These are phyloP conservation scores for Drosophila infuscata DNA, from an alignment of 2,888 invertebrate genomes.

Conservation along the genomic window DNA sequence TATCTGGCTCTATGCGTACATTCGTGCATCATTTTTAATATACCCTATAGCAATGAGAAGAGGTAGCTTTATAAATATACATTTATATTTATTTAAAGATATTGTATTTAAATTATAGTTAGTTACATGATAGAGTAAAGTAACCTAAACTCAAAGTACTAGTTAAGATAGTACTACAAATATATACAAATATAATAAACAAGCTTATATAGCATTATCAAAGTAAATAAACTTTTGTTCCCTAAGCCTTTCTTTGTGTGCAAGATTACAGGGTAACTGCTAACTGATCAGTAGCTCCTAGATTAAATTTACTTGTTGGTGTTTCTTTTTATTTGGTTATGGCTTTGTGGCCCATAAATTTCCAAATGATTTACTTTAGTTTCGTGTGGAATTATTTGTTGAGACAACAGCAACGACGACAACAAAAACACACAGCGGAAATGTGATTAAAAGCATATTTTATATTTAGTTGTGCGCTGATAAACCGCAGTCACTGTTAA, in stretches of 20 bases:
- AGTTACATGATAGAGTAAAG: too few species aligned
- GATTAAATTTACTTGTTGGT: slow-evolving; percentile 6
- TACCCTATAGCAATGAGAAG: slow-evolving; percentile 10
- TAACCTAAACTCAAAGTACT: too few species aligned
- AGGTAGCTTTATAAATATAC: background rate
- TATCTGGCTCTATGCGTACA: slow-evolving; percentile 33
- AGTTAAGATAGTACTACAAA: background rate
- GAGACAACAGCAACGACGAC: slow-evolving; percentile 30
- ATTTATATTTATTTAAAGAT: background rate
- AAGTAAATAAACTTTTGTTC: background rate
- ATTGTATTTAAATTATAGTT: background rate
- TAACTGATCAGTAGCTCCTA: background rate
- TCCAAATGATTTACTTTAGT: slow-evolving; percentile 83
- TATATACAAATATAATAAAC: too few species aligned
- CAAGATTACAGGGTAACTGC: slow-evolving; percentile 9
- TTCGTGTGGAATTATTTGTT: slow-evolving; percentile 82
- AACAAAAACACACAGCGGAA: slow-evolving; percentile 64
- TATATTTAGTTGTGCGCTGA: slow-evolving; percentile 66
- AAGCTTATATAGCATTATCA: background rate
- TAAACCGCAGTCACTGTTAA: slow-evolving; percentile 29
- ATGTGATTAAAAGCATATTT: slow-evolving; percentile 81
- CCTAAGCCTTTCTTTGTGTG: background rate
- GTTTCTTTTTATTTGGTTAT: slow-evolving; percentile 30
- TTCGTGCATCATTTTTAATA: slow-evolving; percentile 50
- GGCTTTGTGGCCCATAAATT: slow-evolving; percentile 78